Conservation (phyloP, 2,888 invertebrate genomes). For the Tinea pellionella region DNA sequence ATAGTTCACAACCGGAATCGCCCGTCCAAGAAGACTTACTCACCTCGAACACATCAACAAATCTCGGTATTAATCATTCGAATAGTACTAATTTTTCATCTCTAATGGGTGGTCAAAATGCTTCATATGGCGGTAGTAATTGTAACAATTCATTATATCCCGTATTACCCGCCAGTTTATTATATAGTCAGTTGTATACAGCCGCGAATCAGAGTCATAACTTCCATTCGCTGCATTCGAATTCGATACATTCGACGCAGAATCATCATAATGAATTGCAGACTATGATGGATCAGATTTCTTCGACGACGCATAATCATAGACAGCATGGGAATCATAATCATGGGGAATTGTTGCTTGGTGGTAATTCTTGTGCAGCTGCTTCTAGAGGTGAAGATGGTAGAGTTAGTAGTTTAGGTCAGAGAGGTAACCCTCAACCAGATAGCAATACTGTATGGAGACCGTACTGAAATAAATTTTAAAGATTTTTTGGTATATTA, state of each 20-base stretch:
- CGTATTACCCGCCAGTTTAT: slow-evolving; percentile 82
- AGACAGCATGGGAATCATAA: slow-evolving; percentile 55
- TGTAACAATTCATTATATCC: slow-evolving; percentile 81
- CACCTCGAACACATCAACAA: slow-evolving; percentile 71
- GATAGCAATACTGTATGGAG: slow-evolving; percentile 80
- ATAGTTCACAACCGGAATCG: slow-evolving; percentile 85
- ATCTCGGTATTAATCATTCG: slow-evolving; percentile 69
- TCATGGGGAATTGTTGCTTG: slow-evolving; percentile 58
- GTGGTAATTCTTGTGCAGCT: slow-evolving; percentile 70
- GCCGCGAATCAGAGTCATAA: slow-evolving; percentile 81
- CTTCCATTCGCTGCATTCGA: slow-evolving; percentile 76
- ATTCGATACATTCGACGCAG: slow-evolving; percentile 72
- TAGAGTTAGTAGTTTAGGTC: slow-evolving; percentile 64
- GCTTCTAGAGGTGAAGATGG: slow-evolving; percentile 70
- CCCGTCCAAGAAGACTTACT: slow-evolving; percentile 84
- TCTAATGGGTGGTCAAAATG: slow-evolving; percentile 71
- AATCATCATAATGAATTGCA: slow-evolving; percentile 78
- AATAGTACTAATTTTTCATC: slow-evolving; percentile 75
- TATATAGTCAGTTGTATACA: slow-evolving; percentile 87
- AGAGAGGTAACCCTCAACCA: slow-evolving; percentile 72
- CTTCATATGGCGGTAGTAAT: slow-evolving; percentile 70
- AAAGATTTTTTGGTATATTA: no score
- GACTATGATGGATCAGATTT: slow-evolving; percentile 81
- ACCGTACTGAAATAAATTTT: slow-evolving; percentile 71
- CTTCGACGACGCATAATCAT: slow-evolving; percentile 72